These are phyloP conservation scores for Ptycholaimellus sp. DNA, from an alignment of 2,888 invertebrate genomes.

Conservation along the genomic window DNA sequence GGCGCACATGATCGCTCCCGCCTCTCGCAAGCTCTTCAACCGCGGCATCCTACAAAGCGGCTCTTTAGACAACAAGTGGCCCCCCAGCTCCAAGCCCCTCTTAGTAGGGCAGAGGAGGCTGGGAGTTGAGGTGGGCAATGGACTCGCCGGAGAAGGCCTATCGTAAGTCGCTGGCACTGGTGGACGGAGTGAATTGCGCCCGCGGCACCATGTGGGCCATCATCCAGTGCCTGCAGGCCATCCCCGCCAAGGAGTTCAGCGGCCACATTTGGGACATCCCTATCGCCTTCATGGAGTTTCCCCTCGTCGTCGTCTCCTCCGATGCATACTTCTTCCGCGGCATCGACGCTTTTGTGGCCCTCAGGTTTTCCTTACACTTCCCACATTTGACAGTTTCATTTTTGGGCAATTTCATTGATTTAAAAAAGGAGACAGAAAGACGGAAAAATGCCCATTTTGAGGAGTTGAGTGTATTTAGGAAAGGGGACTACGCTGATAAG, in stretches of 20 bases:
- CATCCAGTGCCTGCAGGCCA: slow-evolving; percentile 13
- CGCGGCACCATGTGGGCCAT: slow-evolving; percentile 18
- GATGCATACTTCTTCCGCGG: slow-evolving; percentile 19
- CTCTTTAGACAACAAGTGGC: slow-evolving; percentile 79
- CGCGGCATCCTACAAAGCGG: slow-evolving; percentile 83
- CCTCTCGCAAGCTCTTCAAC: slow-evolving; percentile 31
- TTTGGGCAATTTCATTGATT: too few species aligned
- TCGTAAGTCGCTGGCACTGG: slow-evolving; percentile 52
- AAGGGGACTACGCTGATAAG: too few species aligned
- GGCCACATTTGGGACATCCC: slow-evolving; percentile 19
- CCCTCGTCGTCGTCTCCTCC: slow-evolving; percentile 21
- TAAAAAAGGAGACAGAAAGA: too few species aligned
- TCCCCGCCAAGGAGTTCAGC: slow-evolving; percentile 18
- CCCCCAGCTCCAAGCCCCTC: too few species aligned
- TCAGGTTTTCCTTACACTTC: too few species aligned
- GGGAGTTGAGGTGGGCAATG: too few species aligned
- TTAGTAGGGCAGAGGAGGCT: too few species aligned
- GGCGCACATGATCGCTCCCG: slow-evolving; percentile 51
- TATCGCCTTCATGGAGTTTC: slow-evolving; percentile 21
- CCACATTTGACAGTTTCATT: too few species aligned
- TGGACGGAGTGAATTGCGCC: slow-evolving; percentile 65
- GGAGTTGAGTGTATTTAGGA: too few species aligned
- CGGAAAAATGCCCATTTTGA: too few species aligned
- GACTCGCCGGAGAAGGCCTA: slow-evolving; percentile 54
- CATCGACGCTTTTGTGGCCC: slow-evolving; percentile 19